Base-by-base conservation (phyloP, 2,797 vertebrate genomes). In the Clarias platycephalus region DNA sequence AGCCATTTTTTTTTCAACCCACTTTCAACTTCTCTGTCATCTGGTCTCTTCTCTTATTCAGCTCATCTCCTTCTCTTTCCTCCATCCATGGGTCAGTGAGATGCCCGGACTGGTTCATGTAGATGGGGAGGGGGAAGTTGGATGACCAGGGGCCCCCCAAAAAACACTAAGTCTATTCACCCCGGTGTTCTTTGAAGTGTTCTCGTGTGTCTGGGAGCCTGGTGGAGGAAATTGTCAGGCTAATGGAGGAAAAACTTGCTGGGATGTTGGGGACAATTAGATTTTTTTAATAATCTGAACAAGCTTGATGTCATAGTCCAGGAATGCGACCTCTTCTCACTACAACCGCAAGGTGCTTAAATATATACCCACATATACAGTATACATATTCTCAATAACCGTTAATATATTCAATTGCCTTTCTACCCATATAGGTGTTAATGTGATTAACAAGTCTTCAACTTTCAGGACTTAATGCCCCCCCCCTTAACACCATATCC, bases 91-190 rank as follows among this genome's bases (percentile, higher is more conserved):
- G 87, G 85, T 90, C 89, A 87, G 79, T 31, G 64, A 88, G 81
- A 88, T 83, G 82, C 75, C 78, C 80, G 70, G 22, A 49, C 81
- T 68, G 44, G 67, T 83, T 84, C 68, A 75, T 88, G 60, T 86
- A 87, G 80, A 83, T 71, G 78, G 49, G 53, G 31, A 64, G 71
- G 84, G 83, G 68, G 53, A 68, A 82, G 76, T 44, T 76, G 44
- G 76, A 80, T 87, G 79, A 82, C 85, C 82, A 84, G 68, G 75
- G 34, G 75, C 16, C 85, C 84, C 84, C 83, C 57, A 40, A 83
- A 82, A 84, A 88, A 88, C 87, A 89, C 87, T 84, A 80, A 84
- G 68, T 67, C 88, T 70, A 89, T 89, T 89, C 88, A 88, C 68
- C 75, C 58, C 16, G 34, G 82, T 12, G 64, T 72, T 72, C 88